Conservation (phyloP, 2,888 invertebrate species). For the Mythimna loreyi region DNA sequence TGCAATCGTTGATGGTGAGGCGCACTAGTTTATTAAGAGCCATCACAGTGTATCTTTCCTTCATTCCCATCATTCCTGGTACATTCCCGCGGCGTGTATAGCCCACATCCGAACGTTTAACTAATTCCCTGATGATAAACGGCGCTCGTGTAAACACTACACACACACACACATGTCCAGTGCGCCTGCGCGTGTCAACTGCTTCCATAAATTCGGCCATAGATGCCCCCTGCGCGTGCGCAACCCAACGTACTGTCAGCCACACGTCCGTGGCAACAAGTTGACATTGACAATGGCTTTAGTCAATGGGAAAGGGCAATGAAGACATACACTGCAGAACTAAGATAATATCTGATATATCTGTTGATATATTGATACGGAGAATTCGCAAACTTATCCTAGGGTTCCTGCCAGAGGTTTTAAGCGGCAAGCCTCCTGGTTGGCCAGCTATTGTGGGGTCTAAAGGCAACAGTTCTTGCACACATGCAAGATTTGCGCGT, state of each 20-base stretch:
- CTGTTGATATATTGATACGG: too few species aligned
- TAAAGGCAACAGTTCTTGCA: too few species aligned
- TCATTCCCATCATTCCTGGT: neutral
- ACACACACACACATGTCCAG: conserved; percentile 10
- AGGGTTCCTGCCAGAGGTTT: too few species aligned
- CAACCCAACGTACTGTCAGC: conserved; percentile 14
- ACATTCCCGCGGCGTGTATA: conserved; percentile 32
- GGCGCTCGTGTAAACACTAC: conserved; percentile 41
- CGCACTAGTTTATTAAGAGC: too few species aligned
- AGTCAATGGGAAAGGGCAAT: neutral
- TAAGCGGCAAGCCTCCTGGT: too few species aligned
- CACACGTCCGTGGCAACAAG: neutral
- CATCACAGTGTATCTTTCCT: neutral
- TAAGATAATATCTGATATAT: too few species aligned
- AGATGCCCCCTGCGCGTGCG: conserved; percentile 66
- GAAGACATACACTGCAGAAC: neutral
- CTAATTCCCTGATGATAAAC: conserved; percentile 56
- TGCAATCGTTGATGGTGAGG: too few species aligned
- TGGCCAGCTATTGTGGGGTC: too few species aligned
- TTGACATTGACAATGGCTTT: neutral
- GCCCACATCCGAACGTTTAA: conserved; percentile 43
- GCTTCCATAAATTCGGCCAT: conserved; percentile 55
- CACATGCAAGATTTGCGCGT: too few species aligned
- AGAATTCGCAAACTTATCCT: too few species aligned
- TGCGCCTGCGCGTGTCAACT: conserved; percentile 53